These are phyloP conservation scores for Labroides dimidiatus DNA, from an alignment of 2,797 vertebrate genomes.

Conservation along the genomic window DNA sequence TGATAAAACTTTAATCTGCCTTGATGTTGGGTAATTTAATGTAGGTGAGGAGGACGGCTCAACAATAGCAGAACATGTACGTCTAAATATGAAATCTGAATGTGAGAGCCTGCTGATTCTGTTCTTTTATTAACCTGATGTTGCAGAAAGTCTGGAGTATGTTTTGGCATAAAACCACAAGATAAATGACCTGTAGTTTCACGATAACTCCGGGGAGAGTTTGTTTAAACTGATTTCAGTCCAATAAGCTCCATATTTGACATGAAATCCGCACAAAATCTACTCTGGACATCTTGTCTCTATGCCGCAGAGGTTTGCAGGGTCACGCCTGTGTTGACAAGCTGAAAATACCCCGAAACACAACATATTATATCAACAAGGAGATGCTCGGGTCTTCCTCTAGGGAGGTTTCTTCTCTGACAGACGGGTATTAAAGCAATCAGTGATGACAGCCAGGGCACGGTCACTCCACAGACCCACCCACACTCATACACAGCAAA, in stretches of 20 bases:
- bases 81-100: neutral
- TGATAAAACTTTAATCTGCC: slow-evolving; percentile 35
- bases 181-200: neutral
- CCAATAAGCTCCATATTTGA: neutral
- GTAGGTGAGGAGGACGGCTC: neutral
- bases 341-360: neutral
- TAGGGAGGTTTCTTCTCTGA: slow-evolving; percentile 21
- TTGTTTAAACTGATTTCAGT: neutral
- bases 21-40: slow-evolving; percentile 31
- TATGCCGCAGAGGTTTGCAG: neutral
- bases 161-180: neutral
- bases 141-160: neutral
- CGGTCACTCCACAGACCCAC: neutral
- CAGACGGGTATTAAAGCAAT: slow-evolving; percentile 9
- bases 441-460: slow-evolving; percentile 21
- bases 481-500: slow-evolving; percentile 18
- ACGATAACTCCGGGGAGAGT: neutral
- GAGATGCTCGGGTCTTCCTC: slow-evolving; percentile 12
- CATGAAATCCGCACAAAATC: slow-evolving; percentile 5
- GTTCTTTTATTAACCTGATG: neutral
- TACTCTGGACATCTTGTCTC: neutral
- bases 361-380: slow-evolving; percentile 14
- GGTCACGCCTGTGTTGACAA: slow-evolving; percentile 1
- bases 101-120: too few species aligned
- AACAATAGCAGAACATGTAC: slow-evolving; percentile 8